A percentile compares a stretch with the other conserved stretches of the same genome.
phyloP scores from a whole-genome alignment of 1,140 invertebrate genomes.

The Phocides pigmalion region DNA sequence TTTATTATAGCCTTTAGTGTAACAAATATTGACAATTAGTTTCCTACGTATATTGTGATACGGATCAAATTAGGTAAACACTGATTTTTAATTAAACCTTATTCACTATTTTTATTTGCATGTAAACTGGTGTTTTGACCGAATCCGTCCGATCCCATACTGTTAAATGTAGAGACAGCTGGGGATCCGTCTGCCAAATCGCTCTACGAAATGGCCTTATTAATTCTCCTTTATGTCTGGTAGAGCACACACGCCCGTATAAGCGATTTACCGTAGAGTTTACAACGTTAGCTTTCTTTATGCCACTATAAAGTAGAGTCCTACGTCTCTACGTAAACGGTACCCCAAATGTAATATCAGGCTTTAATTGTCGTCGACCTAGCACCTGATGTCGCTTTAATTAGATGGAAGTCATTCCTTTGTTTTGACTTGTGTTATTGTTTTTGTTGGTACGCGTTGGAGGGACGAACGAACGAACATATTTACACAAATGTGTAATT shows the following conservation, averaged over 20 bases:
- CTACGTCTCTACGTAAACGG: slow-evolving; percentile 39
- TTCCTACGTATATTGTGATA: too few relatives aligned
- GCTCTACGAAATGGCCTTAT: slow-evolving; percentile 76
- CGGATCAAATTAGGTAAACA: too few relatives aligned
- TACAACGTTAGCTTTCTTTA: slow-evolving; percentile 75
- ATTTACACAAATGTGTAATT: too few relatives aligned
- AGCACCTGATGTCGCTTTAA: slow-evolving; percentile 66
- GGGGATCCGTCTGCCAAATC: slow-evolving; percentile 67
- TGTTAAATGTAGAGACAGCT: slow-evolving; percentile 23
- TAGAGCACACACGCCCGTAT: slow-evolving; percentile 63
- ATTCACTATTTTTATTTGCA: not conserved
- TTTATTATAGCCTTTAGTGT: too few relatives aligned
- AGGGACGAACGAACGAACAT: too few relatives aligned
- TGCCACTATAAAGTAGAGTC: slow-evolving; percentile 71
- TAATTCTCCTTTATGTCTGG: slow-evolving; percentile 81
- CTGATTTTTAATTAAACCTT: too few relatives aligned
- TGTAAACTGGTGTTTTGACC: not conserved
- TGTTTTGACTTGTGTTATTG: slow-evolving; percentile 46
- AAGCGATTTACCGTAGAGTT: slow-evolving; percentile 70
- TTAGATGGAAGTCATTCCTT: slow-evolving; percentile 45
- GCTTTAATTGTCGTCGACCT: slow-evolving; percentile 69
- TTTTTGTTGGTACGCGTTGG: too few relatives aligned
- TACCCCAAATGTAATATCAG: slow-evolving; percentile 59
- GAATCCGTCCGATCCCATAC: not conserved
- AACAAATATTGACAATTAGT: too few relatives aligned